Evolutionary conservation across 2,113 vertebrate species (phyloP).

Genomic region (Hypomesus transpacificus): DNA sequence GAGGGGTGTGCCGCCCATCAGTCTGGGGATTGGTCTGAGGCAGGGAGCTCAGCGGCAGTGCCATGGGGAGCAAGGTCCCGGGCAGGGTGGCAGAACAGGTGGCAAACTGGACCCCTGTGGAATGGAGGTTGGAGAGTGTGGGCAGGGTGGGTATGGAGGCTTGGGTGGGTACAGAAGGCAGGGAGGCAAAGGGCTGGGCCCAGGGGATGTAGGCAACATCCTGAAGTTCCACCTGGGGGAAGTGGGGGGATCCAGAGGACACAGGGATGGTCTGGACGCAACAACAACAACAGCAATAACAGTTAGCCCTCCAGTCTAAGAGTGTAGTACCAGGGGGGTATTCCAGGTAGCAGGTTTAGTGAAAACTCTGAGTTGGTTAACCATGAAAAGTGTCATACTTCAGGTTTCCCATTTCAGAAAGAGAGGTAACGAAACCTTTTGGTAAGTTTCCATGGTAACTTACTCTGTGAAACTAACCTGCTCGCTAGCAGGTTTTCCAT

Average conservation of each 20-base stretch:
- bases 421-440: no score
- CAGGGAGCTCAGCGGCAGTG: slow-evolving; percentile 61
- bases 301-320: neutral
- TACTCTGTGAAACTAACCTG: no score
- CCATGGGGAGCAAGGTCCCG: slow-evolving; percentile 76
- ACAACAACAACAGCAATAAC: neutral
- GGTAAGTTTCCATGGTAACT: no score
- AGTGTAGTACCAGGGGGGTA: neutral
- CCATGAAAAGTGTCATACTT: no score
- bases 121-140: neutral
- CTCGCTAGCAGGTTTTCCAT: no score
- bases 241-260: slow-evolving; percentile 53
- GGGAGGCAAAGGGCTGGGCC: slow-evolving; percentile 82
- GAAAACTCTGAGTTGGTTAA: no score
- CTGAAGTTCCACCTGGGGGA: slow-evolving; percentile 79
- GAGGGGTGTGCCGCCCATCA: neutral
- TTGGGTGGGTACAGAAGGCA: slow-evolving; percentile 82
- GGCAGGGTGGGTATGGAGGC: slow-evolving; percentile 70
- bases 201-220: slow-evolving; percentile 88
- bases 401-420: no score
- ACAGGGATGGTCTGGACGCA: slow-evolving; percentile 74
- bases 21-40: slow-evolving; percentile 67
- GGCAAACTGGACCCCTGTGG: slow-evolving; percentile 76
- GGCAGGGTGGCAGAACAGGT: slow-evolving; percentile 71
- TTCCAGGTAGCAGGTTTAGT: no score